Conservation (phyloP, 2,113 vertebrate genomes). For the Callopanchax toddi region DNA sequence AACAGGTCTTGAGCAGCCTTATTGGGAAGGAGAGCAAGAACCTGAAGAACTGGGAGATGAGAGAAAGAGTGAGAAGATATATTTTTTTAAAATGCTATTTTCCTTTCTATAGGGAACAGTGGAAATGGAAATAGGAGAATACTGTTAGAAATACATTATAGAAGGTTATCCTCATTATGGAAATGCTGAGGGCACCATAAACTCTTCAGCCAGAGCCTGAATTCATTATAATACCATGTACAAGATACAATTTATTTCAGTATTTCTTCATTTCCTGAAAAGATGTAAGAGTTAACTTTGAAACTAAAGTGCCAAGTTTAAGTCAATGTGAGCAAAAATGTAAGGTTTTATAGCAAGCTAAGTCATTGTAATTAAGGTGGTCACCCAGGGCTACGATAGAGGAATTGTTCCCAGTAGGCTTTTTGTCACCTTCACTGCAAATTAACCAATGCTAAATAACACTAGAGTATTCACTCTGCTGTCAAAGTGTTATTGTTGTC, state of each 20-base stretch:
- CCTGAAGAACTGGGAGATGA: constrained; percentile 67
- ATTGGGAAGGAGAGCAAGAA: constrained; percentile 65
- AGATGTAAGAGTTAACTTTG: too few relatives aligned
- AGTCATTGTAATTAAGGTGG: too few relatives aligned
- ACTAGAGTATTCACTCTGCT: too few relatives aligned
- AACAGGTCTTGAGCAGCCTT: constrained; percentile 55
- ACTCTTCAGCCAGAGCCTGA: constrained; percentile 38
- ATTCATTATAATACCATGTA: constrained; percentile 24
- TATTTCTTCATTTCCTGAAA: too few relatives aligned
- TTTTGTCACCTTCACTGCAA: too few relatives aligned
- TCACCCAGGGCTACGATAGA: too few relatives aligned
- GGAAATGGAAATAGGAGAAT: constrained; percentile 16
- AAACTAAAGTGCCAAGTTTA: too few relatives aligned
- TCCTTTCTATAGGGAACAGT: constrained; percentile 24
- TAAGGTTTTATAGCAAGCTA: too few relatives aligned
- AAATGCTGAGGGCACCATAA: constrained; percentile 47
- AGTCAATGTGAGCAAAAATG: too few relatives aligned
- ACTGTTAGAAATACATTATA: constrained; percentile 46
- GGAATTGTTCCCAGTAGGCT: too few relatives aligned
- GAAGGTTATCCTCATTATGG: constrained; percentile 65
- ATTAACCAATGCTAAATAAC: too few relatives aligned
- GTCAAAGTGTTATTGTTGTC: too few relatives aligned
- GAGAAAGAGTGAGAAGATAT: constrained; percentile 28
- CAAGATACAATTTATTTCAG: constrained; percentile 1
- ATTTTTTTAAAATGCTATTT: constrained; percentile 33